Percentiles rank a stretch among this genome's conserved stretches.
Conservation (phyloP, 2,888 invertebrate species). For the Macaria notata region DNA sequence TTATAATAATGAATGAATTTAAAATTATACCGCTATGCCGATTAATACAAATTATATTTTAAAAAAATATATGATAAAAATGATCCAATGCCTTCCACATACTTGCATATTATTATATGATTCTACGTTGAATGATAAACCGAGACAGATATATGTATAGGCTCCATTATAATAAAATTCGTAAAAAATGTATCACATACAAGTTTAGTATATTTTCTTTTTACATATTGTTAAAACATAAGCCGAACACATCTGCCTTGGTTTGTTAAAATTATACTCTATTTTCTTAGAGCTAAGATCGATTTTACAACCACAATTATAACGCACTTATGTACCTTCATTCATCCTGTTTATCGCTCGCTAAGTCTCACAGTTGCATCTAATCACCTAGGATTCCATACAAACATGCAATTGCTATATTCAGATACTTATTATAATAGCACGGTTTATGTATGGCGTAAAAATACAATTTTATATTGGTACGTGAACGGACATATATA, state of each 20-base stretch:
- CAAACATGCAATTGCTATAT: slow-evolving; percentile 6
- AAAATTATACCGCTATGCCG: slow-evolving; percentile 32
- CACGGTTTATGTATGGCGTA: too few relatives aligned
- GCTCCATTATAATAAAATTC: too few relatives aligned
- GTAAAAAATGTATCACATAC: too few relatives aligned
- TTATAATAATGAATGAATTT: slow-evolving; percentile 19
- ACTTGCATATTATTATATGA: background rate
- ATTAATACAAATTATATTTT: slow-evolving; percentile 37
- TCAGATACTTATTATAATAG: too few relatives aligned
- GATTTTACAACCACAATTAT: slow-evolving; percentile 37
- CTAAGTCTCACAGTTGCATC: slow-evolving; percentile 54
- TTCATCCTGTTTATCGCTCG: slow-evolving; percentile 15
- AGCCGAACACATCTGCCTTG: slow-evolving; percentile 30
- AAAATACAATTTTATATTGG: too few relatives aligned
- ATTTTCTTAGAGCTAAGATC: slow-evolving; percentile 19
- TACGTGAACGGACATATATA: too few relatives aligned
- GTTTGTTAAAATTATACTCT: slow-evolving; percentile 15
- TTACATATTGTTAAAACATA: background rate
- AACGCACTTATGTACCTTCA: slow-evolving; percentile 15
- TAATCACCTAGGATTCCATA: slow-evolving; percentile 49
- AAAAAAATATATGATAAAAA: slow-evolving; percentile 24
- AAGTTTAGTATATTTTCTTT: background rate
- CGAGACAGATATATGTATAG: slow-evolving; percentile 18
- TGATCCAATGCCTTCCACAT: slow-evolving; percentile 19
- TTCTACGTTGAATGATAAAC: slow-evolving; percentile 5